Percentiles rank a stretch among this genome's conserved stretches.
phyloP scores from a whole-genome alignment of 2,113 vertebrate genomes.

The Lichenostomus cassidix region DNA sequence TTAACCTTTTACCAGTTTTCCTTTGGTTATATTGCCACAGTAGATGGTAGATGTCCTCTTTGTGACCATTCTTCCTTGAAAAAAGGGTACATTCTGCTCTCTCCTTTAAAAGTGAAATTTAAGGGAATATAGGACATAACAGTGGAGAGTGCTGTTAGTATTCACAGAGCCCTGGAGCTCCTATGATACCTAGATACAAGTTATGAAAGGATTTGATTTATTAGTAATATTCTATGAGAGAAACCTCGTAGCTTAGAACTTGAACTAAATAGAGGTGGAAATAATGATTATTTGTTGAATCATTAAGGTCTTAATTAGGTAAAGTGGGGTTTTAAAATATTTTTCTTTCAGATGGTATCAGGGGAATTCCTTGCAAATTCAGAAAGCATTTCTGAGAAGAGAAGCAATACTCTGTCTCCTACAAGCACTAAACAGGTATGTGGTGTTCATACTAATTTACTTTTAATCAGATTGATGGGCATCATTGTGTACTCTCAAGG shows the following conservation, averaged over 20 bases:
- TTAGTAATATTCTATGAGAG: not conserved
- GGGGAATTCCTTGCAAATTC: not conserved
- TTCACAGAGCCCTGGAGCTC: not conserved
- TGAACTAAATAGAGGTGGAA: not conserved
- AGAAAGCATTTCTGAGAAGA: not conserved
- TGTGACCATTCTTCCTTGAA: not conserved
- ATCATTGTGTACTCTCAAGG: not conserved
- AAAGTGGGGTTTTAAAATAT: rapidly evolving
- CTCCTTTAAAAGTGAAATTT: not conserved
- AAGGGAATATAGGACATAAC: not conserved
- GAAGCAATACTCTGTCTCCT: not conserved
- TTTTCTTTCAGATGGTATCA: constrained; percentile 1
- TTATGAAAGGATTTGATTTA: not conserved
- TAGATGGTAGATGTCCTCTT: not conserved
- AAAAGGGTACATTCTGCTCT: not conserved
- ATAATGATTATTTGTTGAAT: not conserved
- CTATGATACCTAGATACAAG: not conserved
- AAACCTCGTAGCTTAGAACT: not conserved
- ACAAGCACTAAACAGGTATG: not conserved
- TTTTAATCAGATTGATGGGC: not conserved
- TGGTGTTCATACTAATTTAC: not conserved
- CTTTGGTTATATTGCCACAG: not conserved
- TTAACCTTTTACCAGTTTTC: not conserved
- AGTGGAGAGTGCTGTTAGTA: not conserved
- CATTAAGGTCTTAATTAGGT: not conserved